These are phyloP conservation scores for Chromis chromis DNA, from an alignment of 2,797 vertebrate genomes.

Conservation along the genomic window DNA sequence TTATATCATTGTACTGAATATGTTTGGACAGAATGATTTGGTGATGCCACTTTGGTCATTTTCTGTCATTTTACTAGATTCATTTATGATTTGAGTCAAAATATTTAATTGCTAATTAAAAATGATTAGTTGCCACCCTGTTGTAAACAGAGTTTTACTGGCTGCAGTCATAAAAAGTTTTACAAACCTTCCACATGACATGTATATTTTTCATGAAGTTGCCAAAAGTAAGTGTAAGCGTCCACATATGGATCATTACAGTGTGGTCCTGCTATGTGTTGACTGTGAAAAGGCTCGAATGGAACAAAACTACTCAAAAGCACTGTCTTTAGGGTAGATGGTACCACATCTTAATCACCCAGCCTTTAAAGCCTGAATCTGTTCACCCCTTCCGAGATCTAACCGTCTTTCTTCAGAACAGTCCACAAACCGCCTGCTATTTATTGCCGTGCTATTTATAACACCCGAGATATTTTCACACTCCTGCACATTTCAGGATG, in stretches of 20 bases:
- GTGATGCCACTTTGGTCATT: not conserved
- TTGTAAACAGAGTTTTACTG: not conserved
- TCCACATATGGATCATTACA: too few relatives aligned
- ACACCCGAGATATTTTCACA: constrained; percentile 6
- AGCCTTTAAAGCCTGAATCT: not conserved
- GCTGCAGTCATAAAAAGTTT: not conserved
- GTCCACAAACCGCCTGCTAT: constrained; percentile 8
- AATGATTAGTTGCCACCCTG: too few relatives aligned
- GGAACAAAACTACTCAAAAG: too few relatives aligned
- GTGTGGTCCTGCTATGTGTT: too few relatives aligned
- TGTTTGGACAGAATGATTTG: not conserved
- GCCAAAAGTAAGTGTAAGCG: not conserved
- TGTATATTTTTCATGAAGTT: not conserved
- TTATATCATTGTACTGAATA: not conserved
- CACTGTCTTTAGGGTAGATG: not conserved
- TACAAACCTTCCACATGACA: not conserved
- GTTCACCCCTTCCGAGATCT: not conserved
- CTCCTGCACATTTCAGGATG: not conserved
- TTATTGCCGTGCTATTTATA: constrained; percentile 7
- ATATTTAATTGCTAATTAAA: too few relatives aligned
- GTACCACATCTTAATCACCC: not conserved
- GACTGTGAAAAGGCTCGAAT: too few relatives aligned
- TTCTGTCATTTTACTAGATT: too few relatives aligned
- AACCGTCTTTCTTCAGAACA: not conserved
- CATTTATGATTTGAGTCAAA: too few relatives aligned